Conservation (phyloP, 2,888 invertebrate genomes). For the Philopedon plagiatum region DNA sequence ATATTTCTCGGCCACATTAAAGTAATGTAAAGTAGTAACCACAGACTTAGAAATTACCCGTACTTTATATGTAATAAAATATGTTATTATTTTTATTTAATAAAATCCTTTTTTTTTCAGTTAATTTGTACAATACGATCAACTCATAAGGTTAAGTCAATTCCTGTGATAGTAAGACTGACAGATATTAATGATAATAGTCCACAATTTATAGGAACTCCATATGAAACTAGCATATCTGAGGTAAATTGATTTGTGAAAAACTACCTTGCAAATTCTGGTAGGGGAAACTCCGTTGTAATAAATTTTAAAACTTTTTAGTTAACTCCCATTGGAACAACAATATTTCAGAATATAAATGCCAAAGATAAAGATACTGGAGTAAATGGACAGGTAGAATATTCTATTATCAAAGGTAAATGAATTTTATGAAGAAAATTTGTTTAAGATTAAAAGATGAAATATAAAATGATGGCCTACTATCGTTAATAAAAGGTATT, state of each 20-base stretch:
- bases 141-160: slow-evolving; percentile 85
- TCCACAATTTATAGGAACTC: slow-evolving; percentile 86
- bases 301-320: too few species aligned
- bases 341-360: slow-evolving; percentile 85
- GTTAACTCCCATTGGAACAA: slow-evolving; percentile 89
- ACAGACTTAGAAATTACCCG: too few species aligned
- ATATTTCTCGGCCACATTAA: too few species aligned
- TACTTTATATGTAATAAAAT: too few species aligned
- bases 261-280: too few species aligned
- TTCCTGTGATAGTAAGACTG: slow-evolving; percentile 90
- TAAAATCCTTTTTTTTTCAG: slow-evolving; percentile 71
- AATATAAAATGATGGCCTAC: too few species aligned
- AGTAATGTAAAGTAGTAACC: too few species aligned
- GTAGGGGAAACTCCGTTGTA: too few species aligned
- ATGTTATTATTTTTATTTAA: not conserved
- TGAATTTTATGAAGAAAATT: too few species aligned
- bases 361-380: slow-evolving; percentile 89
- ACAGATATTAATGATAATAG: slow-evolving; percentile 93
- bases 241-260: too few species aligned
- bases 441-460: too few species aligned
- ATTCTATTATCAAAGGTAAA: slow-evolving; percentile 84
- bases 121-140: slow-evolving; percentile 86
- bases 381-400: slow-evolving; percentile 90
- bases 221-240: slow-evolving; percentile 87
- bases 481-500: too few species aligned